These are phyloP conservation scores for Sus scrofa DNA, from an alignment of 2,113 vertebrate species.

Conservation along the genomic window DNA sequence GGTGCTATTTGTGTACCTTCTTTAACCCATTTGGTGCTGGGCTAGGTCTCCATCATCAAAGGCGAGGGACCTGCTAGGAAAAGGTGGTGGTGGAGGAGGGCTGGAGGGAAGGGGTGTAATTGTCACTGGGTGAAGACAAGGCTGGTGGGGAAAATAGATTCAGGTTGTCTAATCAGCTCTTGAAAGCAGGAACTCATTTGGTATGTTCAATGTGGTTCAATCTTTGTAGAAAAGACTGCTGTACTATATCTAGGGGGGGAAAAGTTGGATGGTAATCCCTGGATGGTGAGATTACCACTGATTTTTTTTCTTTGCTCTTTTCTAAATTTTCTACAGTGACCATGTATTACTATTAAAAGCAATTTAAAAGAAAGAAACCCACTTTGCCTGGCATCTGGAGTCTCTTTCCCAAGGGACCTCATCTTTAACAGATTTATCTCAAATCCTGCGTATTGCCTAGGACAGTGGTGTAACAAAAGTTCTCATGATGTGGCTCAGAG, in stretches of 20 bases:
- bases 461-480: background rate
- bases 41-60: background rate
- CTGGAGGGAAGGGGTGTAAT: background rate
- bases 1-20: background rate
- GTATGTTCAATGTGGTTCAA: background rate
- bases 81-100: background rate
- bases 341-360: slow-evolving; percentile 61
- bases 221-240: background rate
- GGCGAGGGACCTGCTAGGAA: background rate
- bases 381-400: background rate
- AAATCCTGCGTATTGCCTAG: background rate
- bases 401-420: slow-evolving; percentile 27
- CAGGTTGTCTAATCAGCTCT: background rate
- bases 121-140: background rate
- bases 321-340: slow-evolving; percentile 59
- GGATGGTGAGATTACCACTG: background rate
- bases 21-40: slow-evolving; percentile 19
- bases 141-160: background rate
- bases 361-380: slow-evolving; percentile 35
- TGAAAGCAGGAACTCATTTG: background rate
- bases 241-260: background rate
- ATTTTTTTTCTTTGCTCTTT: background rate
- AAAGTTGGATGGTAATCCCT: background rate
- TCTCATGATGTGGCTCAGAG: background rate
- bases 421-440: background rate